A percentile compares a stretch with the other conserved stretches of the same genome.
phyloP scores from a whole-genome alignment of 2,888 invertebrate species.

The Diachrysia chrysitis region DNA sequence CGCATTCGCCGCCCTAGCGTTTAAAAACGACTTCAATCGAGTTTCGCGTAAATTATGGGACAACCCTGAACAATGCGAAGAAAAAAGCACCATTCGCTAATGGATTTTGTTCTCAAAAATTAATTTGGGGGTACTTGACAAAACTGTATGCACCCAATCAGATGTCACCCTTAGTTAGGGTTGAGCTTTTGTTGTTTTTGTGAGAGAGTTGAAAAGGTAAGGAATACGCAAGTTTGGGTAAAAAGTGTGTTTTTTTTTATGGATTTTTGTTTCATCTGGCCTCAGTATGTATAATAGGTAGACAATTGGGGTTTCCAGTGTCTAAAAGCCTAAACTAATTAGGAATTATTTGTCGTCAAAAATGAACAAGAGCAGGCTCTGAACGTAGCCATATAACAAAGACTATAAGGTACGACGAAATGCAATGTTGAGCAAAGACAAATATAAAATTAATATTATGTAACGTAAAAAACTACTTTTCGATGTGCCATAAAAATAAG shows the following conservation, averaged over 20 bases:
- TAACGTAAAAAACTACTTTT: no score
- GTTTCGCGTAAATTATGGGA: conserved; percentile 88
- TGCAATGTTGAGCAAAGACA: no score
- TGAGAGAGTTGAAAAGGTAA: conserved; percentile 41
- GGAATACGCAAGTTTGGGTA: conserved; percentile 17
- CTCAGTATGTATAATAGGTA: background rate
- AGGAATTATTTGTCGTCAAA: background rate
- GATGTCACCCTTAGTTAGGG: conserved; percentile 69
- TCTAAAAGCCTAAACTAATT: background rate
- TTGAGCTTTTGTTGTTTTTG: conserved; percentile 63
- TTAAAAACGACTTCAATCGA: conserved; percentile 85
- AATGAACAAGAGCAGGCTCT: no score
- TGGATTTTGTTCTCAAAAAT: conserved; percentile 88
- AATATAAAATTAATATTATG: no score
- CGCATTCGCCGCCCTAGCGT: conserved; percentile 84
- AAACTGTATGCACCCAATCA: conserved; percentile 85
- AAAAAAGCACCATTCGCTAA: conserved; percentile 86
- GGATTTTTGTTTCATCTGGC: conserved; percentile 10
- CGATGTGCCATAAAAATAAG: no score
- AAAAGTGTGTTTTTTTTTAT: conserved; percentile 24
- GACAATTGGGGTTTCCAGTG: background rate
- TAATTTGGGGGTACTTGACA: conserved; percentile 87
- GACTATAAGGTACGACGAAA: no score
- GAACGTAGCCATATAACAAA: no score
- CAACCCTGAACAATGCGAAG: conserved; percentile 83